Evolutionary conservation across 2,113 vertebrate genomes (phyloP), one percentile per base, ranked within the genome.

Genomic region (Potamarius usumacintae): DNA sequence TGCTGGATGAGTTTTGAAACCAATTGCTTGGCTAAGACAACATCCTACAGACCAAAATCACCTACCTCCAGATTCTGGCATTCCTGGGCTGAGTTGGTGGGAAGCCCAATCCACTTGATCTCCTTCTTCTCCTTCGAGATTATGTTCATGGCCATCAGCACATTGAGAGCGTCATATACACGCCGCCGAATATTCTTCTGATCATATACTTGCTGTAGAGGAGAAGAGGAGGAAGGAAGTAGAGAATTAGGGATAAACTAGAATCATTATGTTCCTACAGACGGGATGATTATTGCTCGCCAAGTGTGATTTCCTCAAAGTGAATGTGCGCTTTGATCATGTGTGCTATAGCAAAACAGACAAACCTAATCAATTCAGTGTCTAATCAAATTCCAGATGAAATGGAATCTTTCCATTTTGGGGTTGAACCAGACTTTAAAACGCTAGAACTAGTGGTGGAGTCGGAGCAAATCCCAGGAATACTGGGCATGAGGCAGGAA

Each of bases 121-220:
- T 99, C 98, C 85, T 99, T 99, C 92, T 99, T 99, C 94, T 99
- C 98, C 94, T 99, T 99, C 55, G 98, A 99, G 94, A 99, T 99
- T 92, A 99, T 99, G 93, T 99, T 99, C 98, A 99, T 99, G 92
- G 98, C 98, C 98, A 99, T 99, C 80, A 99, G 96, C 91, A 99
- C 98, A 53, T 99, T 99, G 85, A 99, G 96, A 88, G 98, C 98
- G 92, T 99, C 98, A 12, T 99, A 99, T 79, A 99, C 98, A 50
- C 98, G 97, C 90, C 98, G 96, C 90, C 98, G 94, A 91, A 99
- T 99, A 94, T 99, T 99, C 95, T 99, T 99, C 95, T 99, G 98
- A 94, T 99, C 98, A 34, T 99, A 99, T 63, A 98, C 98, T 91
- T 99, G 97, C 95, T 96, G 69, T 55, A 85, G 22, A 82, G 1